Evolutionary conservation across 2,888 invertebrate genomes (phyloP).

Genomic region (Calliscelio sp.): DNA sequence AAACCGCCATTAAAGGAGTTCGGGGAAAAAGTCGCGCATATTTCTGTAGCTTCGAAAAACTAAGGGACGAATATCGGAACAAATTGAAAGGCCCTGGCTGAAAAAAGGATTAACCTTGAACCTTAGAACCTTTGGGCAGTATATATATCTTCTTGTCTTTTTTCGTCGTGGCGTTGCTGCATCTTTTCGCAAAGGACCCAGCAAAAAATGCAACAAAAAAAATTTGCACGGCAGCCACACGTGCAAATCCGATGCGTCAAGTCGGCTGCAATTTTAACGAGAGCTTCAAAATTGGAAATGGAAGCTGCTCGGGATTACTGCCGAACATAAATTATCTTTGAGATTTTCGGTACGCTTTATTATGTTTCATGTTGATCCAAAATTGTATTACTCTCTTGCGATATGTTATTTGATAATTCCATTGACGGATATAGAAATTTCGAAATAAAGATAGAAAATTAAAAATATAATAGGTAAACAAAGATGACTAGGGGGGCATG

Average conservation of each 20-base stretch:
- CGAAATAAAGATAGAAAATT: no score
- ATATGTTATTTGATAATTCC: no score
- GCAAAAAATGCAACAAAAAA: conserved; percentile 52
- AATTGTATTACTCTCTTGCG: no score
- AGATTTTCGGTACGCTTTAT: no score
- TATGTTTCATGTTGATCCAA: no score
- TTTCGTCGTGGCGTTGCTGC: conserved; percentile 38
- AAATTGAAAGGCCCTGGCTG: conserved; percentile 62
- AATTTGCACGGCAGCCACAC: conserved; percentile 33
- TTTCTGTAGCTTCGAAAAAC: conserved; percentile 66
- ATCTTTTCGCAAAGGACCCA: conserved; percentile 64
- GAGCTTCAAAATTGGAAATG: conserved; percentile 62
- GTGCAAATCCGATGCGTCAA: conserved; percentile 61
- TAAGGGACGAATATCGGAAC: conserved; percentile 62
- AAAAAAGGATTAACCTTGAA: conserved; percentile 72
- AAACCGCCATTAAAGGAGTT: conserved; percentile 39
- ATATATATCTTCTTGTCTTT: conserved; percentile 55
- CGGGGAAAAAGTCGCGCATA: conserved; percentile 58
- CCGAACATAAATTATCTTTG: conserved; percentile 40
- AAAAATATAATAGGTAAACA: no score
- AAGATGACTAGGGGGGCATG: no score
- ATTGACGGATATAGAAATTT: no score
- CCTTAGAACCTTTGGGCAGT: conserved; percentile 69
- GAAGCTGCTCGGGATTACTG: conserved; percentile 33
- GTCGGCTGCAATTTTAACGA: conserved; percentile 65